Conservation (phyloP, 2,797 vertebrate genomes). For the Catostomus latipinnis region DNA sequence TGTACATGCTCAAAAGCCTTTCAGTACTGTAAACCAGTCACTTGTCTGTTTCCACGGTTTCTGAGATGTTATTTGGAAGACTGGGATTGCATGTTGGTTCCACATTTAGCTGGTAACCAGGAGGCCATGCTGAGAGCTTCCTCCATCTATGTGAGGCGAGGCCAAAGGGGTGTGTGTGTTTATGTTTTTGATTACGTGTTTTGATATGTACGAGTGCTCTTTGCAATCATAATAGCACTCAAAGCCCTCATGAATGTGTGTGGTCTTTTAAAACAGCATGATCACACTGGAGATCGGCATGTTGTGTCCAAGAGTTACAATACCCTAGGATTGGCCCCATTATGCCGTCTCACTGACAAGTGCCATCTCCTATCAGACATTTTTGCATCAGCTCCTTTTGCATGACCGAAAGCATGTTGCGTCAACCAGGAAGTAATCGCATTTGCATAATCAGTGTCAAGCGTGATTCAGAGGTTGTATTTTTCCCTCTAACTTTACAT, state of each 20-base stretch:
- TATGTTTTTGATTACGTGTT: conserved; percentile 17
- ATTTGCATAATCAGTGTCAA: no score
- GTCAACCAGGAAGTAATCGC: no score
- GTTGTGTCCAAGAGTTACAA: no score
- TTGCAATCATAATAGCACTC: conserved; percentile 20
- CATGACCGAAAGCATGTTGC: no score
- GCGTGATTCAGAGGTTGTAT: no score
- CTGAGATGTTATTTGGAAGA: conserved; percentile 75
- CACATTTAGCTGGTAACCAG: conserved; percentile 72
- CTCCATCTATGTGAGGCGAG: conserved; percentile 45
- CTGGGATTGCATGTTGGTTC: conserved; percentile 62
- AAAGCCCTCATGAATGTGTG: conserved; percentile 20
- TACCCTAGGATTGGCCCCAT: no score
- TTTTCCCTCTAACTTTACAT: no score
- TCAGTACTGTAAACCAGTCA: conserved; percentile 64
- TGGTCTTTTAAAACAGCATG: conserved; percentile 1
- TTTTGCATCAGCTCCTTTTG: no score
- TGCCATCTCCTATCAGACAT: no score
- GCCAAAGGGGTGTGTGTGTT: conserved; percentile 22
- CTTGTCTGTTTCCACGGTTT: conserved; percentile 73
- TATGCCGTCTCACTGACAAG: no score
- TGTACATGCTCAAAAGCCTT: conserved; percentile 65
- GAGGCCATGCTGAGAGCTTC: conserved; percentile 43
- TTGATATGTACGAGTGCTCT: conserved; percentile 25
- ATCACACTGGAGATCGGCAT: no score